Evolutionary conservation across 2,113 vertebrate species (phyloP), one percentile per base, ranked within the genome.

Genomic region (Malurus elegans): DNA sequence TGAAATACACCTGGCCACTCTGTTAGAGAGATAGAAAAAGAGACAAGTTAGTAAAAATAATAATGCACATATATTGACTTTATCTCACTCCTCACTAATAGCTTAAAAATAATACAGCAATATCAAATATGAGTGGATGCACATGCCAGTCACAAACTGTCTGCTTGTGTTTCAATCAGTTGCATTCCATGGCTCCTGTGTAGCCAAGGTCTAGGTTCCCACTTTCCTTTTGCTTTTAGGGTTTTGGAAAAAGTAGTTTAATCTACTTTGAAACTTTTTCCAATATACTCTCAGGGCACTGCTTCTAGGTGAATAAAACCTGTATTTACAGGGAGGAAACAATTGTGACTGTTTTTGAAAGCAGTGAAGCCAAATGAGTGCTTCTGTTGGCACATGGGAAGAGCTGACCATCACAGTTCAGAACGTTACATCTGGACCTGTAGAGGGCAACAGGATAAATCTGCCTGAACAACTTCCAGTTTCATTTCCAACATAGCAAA

Each of bases 1-100:
- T 99, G 96, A 99, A 99, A 95, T 99, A 99, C 2, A 97, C 98
- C 95, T 99, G 99, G 58, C 99, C 99, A 40, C 98, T 98, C 99
- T 99, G 98, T 74, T 97, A 90, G 86, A 88, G 54, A 84, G 62
- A 70, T 4, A 40, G 31, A 71, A 51, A 51, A 86, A 90, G 47
- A 86, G n/a, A 69, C 7, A 57, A 11, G 79, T 97, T 86, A 97
- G 91, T 65, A 88, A 53, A 93, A 79, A 79, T 40, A 79, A 69
- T 26, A 45, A 29, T 58, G 44, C 24, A 29, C 17, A 14, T 38
- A 14, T 19, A 28, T 50, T 51, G 28, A 71, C 28, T 76, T 90
- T 61, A 57, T 69, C 78, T 88, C 34, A 70, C 24, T n/a, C n/a
- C 13, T 83, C 51, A 61, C 3, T 5, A 92, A 51, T 8, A 79